A percentile compares a stretch with the other conserved stretches of the same genome.
These are phyloP conservation scores for Pantherophis guttatus DNA, from an alignment of 2,113 vertebrate species.

Conservation along the genomic window DNA sequence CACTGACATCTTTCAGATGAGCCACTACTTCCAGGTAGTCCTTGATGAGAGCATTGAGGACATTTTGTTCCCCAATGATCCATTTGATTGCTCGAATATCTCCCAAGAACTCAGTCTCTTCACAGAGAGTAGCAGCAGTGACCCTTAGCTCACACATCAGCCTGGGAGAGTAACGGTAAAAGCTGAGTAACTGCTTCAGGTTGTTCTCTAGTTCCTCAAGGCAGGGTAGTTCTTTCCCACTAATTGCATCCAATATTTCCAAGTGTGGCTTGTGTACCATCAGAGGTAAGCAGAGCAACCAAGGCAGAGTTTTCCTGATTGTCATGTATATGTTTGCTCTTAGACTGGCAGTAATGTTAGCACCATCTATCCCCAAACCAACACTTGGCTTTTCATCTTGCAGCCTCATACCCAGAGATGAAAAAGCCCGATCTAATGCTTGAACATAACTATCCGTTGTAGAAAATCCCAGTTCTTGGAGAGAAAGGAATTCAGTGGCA, in stretches of 20 bases:
- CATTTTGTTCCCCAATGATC: conserved; percentile 94
- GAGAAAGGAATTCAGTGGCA: conserved; percentile 87
- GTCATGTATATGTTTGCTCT: conserved; percentile 87
- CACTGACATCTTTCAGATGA: conserved; percentile 91
- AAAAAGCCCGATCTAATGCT: conserved; percentile 86
- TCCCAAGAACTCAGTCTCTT: conserved; percentile 92
- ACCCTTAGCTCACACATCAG: conserved; percentile 88
- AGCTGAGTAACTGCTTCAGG: conserved; percentile 91
- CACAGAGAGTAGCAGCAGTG: conserved; percentile 86
- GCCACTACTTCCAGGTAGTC: conserved; percentile 94
- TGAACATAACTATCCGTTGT: conserved; percentile 91
- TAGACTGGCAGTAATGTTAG: conserved; percentile 82
- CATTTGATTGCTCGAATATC: conserved; percentile 90
- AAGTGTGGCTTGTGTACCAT: conserved; percentile 93
- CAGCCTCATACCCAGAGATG: conserved; percentile 81
- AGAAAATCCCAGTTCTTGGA: conserved; percentile 83
- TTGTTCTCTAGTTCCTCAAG: conserved; percentile 95
- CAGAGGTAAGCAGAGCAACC: conserved; percentile 90
- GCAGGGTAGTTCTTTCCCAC: conserved; percentile 91
- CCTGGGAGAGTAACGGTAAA: conserved; percentile 92
- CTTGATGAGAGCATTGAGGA: conserved; percentile 94
- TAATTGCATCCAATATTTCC: conserved; percentile 91
- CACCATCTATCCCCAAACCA: conserved; percentile 86
- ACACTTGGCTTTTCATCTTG: conserved; percentile 87
- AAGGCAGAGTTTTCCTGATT: conserved; percentile 89